Conservation (phyloP, 1,140 invertebrate genomes). For the Drosophila sechellia region DNA sequence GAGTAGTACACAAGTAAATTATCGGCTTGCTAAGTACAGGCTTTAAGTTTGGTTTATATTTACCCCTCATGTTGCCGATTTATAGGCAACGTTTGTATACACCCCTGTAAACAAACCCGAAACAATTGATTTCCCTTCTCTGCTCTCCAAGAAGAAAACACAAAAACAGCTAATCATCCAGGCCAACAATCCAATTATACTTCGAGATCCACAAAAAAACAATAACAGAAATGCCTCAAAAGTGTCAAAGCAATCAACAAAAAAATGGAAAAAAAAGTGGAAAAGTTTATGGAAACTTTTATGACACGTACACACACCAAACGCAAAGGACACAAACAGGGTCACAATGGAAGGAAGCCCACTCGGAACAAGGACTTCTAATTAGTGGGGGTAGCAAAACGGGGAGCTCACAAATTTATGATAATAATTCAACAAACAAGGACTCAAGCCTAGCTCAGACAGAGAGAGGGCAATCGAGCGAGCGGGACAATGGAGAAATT, state of each 20-base stretch:
- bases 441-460: conserved; percentile 13
- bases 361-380: conserved; percentile 64
- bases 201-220: conserved; percentile 37
- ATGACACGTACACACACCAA: conserved; percentile 60
- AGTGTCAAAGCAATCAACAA: conserved; percentile 79
- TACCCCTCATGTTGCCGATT: too few species aligned
- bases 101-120: background rate
- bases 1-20: too few species aligned
- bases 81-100: too few species aligned
- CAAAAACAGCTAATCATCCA: conserved; percentile 60
- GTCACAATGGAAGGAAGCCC: conserved; percentile 51
- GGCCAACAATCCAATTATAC: conserved; percentile 74
- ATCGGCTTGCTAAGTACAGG: too few species aligned
- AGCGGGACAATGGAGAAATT: conserved; percentile 45
- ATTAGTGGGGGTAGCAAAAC: conserved; percentile 48
- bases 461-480: conserved; percentile 1
- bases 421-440: conserved; percentile 67
- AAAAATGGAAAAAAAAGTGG: conserved; percentile 25
- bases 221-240: conserved; percentile 56
- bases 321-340: conserved; percentile 16
- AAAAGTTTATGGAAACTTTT: conserved; percentile 70
- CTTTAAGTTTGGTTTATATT: too few species aligned
- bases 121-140: background rate
- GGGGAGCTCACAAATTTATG: conserved; percentile 65
- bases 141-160: background rate